Base-by-base conservation (phyloP, 2,797 vertebrate genomes). In the Buceros bicornis region DNA sequence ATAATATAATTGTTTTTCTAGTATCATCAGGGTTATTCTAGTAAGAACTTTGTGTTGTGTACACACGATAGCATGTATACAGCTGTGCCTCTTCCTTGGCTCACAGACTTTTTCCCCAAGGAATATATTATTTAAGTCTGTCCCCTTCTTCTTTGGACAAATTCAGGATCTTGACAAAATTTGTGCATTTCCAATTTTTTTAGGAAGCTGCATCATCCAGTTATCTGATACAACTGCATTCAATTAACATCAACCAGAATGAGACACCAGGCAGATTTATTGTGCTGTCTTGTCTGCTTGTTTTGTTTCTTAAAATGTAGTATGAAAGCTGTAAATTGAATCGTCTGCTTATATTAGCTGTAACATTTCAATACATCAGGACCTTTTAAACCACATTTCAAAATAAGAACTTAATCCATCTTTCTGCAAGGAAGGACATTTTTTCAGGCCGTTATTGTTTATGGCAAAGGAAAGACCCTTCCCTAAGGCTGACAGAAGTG, bases 311-410 rank as follows among this genome's bases (percentile, higher is more conserved):
- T 92, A 95, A 96, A 97, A 96, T 86, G 88, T 91, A 65, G 76
- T 86, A 95, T 89, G 94, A 96, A 97, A 95, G 94, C 94, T 97
- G 95, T 90, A 96, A 97, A 97, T 97, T 83, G 95, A 95, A 94
- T 97, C 91, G 47, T 95, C 95, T 95, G 93, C 95, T 94, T 94
- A 77, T 85, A 96, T 96, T 96, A 96, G 90, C 78, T 91, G 53
- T 72, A 97, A 94, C 77, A 80, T 93, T 97, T 95, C 94, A 79
- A 79, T 78, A 64, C 56, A 94, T 62, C 90, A 78, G 66, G 72
- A 66, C 86, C 78, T 93, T 89, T 97, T 95, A 95, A 69, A 61
- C 74, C 50, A 45, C 81, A 85, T 92, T 91, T 93, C 81, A 93
- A 73, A 97, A 83, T 28, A 87, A 91, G 73, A 76, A 90, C 61